Percentiles rank a stretch among this genome's conserved stretches.
phyloP scores from a whole-genome alignment of 2,888 invertebrate species.

The Parthenolecanium corni region DNA sequence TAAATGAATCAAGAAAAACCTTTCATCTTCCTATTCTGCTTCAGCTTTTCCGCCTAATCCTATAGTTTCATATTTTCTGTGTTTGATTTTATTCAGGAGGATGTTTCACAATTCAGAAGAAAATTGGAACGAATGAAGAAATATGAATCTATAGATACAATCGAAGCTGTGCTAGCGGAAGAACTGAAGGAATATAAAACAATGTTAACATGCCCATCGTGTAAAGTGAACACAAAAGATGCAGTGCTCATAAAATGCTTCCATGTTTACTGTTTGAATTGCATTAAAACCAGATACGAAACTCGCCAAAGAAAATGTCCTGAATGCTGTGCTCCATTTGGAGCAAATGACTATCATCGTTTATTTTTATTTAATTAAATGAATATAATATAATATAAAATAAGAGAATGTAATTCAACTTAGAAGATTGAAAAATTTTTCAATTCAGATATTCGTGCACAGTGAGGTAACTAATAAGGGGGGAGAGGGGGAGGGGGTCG shows the following conservation, averaged over 20 bases:
- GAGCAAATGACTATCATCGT: slow-evolving; percentile 97
- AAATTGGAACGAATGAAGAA: slow-evolving; percentile 96
- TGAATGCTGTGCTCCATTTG: slow-evolving; percentile 98
- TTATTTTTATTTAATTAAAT: slow-evolving; percentile 40
- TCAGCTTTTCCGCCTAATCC: background rate
- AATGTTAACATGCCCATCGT: slow-evolving; percentile 93
- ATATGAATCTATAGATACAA: slow-evolving; percentile 86
- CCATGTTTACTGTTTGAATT: slow-evolving; percentile 99
- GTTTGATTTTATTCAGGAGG: slow-evolving; percentile 62
- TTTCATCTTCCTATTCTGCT: too few relatives aligned
- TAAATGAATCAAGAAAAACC: too few relatives aligned
- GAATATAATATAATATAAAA: too few relatives aligned
- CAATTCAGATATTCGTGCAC: too few relatives aligned
- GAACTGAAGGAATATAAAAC: slow-evolving; percentile 97
- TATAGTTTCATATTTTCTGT: background rate
- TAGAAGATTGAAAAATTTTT: too few relatives aligned
- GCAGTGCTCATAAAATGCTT: slow-evolving; percentile 98
- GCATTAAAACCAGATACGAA: slow-evolving; percentile 93
- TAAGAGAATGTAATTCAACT: too few relatives aligned
- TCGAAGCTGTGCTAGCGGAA: slow-evolving; percentile 95
- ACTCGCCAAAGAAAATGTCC: slow-evolving; percentile 97
- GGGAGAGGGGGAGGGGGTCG: too few relatives aligned
- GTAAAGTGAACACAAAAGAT: slow-evolving; percentile 96
- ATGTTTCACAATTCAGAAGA: slow-evolving; percentile 77
- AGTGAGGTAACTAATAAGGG: too few relatives aligned